These are phyloP conservation scores for Leucopsar rothschildi DNA, from an alignment of 2,113 vertebrate genomes.

Conservation along the genomic window DNA sequence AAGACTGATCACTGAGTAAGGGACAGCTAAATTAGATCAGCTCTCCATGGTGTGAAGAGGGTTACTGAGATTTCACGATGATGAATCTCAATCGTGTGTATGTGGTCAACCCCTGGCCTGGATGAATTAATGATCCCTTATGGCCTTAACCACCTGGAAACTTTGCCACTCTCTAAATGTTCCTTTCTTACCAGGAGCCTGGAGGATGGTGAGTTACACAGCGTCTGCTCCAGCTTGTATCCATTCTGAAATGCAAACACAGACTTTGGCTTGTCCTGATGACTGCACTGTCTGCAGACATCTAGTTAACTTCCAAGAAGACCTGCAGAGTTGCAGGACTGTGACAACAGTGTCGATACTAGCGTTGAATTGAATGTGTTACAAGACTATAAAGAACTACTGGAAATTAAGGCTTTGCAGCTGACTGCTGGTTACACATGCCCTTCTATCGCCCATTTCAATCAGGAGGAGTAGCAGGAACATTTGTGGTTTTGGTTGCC, in stretches of 20 bases:
- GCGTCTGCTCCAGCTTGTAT: background rate
- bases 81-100: background rate
- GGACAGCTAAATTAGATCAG: background rate
- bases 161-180: background rate
- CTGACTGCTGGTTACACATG: background rate
- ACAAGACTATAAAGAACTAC: background rate
- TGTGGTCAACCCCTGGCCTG: background rate
- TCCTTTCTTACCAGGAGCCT: background rate
- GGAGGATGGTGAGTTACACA: background rate
- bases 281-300: background rate
- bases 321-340: background rate
- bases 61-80: background rate
- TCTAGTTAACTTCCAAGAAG: background rate
- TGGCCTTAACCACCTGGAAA: background rate
- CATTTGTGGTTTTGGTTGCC: background rate
- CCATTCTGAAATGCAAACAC: background rate
- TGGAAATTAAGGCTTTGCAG: background rate
- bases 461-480: background rate
- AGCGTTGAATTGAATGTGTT: background rate
- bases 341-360: background rate
- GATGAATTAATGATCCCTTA: background rate
- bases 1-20: background rate
- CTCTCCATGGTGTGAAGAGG: background rate
- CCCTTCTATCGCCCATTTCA: background rate
- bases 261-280: background rate